Evolutionary conservation across 2,888 invertebrate species (phyloP), one percentile per base, ranked within the genome.

Genomic region (Beris chalybata): DNA sequence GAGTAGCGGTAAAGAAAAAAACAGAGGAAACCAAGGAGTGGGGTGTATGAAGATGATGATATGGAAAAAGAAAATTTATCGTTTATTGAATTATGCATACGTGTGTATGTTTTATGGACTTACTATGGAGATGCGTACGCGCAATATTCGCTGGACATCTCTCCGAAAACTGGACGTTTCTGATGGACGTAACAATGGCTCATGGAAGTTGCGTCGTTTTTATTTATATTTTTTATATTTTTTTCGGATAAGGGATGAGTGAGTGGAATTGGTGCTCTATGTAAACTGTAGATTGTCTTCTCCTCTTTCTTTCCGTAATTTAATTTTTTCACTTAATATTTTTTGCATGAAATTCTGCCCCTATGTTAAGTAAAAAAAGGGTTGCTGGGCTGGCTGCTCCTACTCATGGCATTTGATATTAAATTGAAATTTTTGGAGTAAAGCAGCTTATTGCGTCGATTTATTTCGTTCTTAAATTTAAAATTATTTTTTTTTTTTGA

Each of bases 1-100:
- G 52, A 22, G 31, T 52, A 15, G 30, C 48, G 38, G 45, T 15
- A 30, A 30, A 12, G 45, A 30, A 58, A 52, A 47, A n/a, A 15
- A 47, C 5, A 64, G 53, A 31, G 29, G 43, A 7, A 52, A 30
- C 50, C 32, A 13, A 7, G 50, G 13, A 57, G 43, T 15, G 29
- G 50, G 48, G n/a, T 55, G 50, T 48, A 66, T 59, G 59, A 48
- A 66, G 48, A 57, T 61, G 61, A 61, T 52, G 38, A 61, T 52
- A 52, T 52, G 52, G 43, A 50, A 64, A 66, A 66, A n/a, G 43
- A 50, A 56, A 67, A 68, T 68, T 68, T 68, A 70, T 70, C 67
- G 70, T 68, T 70, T 68, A 70, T 70, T 70, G 70, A 70, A 70
- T 70, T 68, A 70, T 70, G 67, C 70, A 70, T 68, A 70, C 68